These are phyloP conservation scores for Chiloscyllium punctatum DNA, from an alignment of 2,797 vertebrate genomes.

Conservation along the genomic window DNA sequence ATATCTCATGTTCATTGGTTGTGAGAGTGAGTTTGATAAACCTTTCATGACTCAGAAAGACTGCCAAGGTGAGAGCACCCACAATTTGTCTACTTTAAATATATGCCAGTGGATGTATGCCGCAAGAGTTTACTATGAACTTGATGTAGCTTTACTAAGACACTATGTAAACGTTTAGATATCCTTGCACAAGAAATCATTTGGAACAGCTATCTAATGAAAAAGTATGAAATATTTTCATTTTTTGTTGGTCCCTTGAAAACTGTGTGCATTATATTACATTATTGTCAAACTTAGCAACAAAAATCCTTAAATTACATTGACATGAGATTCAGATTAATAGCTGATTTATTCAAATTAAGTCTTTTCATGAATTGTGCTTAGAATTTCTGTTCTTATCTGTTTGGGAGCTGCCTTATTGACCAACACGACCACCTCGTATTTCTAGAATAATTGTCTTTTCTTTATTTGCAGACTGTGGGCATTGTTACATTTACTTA, in stretches of 20 bases:
- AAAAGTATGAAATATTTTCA: background rate
- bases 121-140: background rate
- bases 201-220: background rate
- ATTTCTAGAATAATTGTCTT: background rate
- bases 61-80: constrained; percentile 18
- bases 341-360: background rate
- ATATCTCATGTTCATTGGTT: constrained; percentile 30
- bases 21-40: constrained; percentile 10
- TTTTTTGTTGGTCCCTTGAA: background rate
- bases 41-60: constrained; percentile 27
- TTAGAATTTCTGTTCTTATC: too few relatives aligned
- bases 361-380: background rate
- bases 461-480: background rate
- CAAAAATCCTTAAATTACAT: background rate
- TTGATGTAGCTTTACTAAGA: background rate
- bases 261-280: background rate
- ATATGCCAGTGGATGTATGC: constrained; percentile 2
- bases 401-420: background rate
- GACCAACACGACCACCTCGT: background rate
- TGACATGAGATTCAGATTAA: background rate
- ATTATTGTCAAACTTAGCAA: background rate
- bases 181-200: background rate
- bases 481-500: background rate
- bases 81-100: constrained; percentile 34
- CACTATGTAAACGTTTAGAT: background rate